phyloP scores from a whole-genome alignment of 2,113 vertebrate species.

The Camelus dromedarius region DNA sequence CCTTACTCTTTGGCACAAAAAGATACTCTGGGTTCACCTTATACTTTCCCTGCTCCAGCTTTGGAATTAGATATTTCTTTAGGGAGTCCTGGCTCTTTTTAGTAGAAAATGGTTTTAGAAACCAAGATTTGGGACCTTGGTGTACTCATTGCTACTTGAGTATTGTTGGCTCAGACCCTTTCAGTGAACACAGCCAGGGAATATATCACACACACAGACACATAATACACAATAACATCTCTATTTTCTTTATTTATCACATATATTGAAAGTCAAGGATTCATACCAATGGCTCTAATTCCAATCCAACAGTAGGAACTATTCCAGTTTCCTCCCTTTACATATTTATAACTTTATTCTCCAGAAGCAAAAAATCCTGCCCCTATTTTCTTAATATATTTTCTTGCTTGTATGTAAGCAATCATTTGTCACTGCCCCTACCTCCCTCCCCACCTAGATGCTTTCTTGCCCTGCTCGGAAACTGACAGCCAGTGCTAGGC shows the following conservation, averaged over 20 bases:
- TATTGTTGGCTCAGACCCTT: background rate
- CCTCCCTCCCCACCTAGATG: background rate
- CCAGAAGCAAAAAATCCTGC: background rate
- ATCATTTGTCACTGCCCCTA: background rate
- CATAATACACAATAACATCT: background rate
- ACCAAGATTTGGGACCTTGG: background rate
- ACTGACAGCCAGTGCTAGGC: background rate
- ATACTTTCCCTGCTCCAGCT: background rate
- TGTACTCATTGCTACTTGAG: background rate
- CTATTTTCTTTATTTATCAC: background rate
- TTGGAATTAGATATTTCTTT: background rate
- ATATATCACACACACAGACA: background rate
- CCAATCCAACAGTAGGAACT: background rate
- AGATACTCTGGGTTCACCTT: background rate
- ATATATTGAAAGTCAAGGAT: background rate
- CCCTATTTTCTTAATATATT: background rate
- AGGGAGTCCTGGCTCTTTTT: background rate
- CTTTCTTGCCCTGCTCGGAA: background rate
- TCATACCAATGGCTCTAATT: background rate
- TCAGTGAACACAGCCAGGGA: background rate
- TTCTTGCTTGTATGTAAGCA: background rate
- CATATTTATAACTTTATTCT: background rate
- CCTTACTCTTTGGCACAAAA: background rate
- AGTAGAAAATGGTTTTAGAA: background rate
- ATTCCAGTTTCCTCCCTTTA: constrained; percentile 7